Conservation (phyloP, 2,888 invertebrate genomes). For the Steinernema scapterisci region DNA sequence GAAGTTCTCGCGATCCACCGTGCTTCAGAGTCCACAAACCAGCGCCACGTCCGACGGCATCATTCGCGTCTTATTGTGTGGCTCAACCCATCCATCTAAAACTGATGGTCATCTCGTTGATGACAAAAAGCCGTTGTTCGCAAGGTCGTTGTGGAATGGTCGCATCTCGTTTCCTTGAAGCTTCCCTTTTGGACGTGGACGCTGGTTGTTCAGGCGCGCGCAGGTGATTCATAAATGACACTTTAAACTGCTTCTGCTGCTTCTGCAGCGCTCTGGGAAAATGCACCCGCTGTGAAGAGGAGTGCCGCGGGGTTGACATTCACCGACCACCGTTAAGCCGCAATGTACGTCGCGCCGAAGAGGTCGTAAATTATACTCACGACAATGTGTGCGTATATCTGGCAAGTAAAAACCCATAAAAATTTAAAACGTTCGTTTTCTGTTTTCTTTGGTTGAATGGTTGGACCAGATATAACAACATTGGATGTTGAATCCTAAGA, state of each 20-base stretch:
- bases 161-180: background rate
- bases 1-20: background rate
- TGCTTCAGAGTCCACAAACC: background rate
- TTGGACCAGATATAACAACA: background rate
- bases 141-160: background rate
- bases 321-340: background rate
- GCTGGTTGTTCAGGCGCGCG: too few relatives aligned
- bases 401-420: background rate
- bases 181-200: background rate
- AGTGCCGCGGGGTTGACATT: background rate
- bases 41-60: too few relatives aligned
- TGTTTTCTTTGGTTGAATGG: background rate
- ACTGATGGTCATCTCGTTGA: background rate
- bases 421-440: background rate
- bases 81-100: too few relatives aligned
- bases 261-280: conserved; percentile 18
- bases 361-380: conserved; percentile 13
- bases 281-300: background rate
- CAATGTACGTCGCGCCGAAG: conserved; percentile 5
- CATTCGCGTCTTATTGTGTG: too few relatives aligned
- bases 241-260: conserved; percentile 10
- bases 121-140: conserved; percentile 19
- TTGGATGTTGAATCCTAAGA: too few relatives aligned
- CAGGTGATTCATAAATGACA: conserved; percentile 20
- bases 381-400: background rate